Percentiles rank a stretch among this genome's conserved stretches.
Conservation (phyloP, 1,140 invertebrate genomes). For the Procambarus virginalis region DNA sequence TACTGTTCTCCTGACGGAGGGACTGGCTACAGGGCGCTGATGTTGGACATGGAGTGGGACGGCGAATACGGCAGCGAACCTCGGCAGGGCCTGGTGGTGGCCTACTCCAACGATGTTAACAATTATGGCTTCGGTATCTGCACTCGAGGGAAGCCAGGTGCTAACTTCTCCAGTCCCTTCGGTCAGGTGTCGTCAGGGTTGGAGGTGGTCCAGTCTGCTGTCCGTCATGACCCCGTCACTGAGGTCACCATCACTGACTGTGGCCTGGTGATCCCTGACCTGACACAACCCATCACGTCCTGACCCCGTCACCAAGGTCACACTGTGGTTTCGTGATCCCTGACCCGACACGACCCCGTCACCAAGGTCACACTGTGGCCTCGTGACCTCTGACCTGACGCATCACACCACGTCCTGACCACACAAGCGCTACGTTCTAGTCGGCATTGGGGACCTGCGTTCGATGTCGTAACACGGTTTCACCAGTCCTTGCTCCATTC, state of each 20-base stretch:
- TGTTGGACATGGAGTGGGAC: constrained; percentile 10
- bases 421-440: too few relatives aligned
- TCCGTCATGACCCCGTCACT: constrained; percentile 7
- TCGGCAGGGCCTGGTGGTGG: neutral
- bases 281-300: neutral
- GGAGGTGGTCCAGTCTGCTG: constrained; percentile 12
- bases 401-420: too few relatives aligned
- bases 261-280: constrained; percentile 5
- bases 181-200: constrained; percentile 10
- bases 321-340: constrained; percentile 9
- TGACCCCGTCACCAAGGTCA: constrained; percentile 10
- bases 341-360: constrained; percentile 1
- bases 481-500: too few relatives aligned
- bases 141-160: neutral
- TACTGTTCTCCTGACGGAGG: neutral
- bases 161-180: neutral
- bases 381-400: constrained; percentile 10
- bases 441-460: too few relatives aligned
- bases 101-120: neutral
- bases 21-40: neutral
- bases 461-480: too few relatives aligned
- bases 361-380: constrained; percentile 32
- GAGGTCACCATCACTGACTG: constrained; percentile 16
- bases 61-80: neutral
- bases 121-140: constrained; percentile 25